Evolutionary conservation across 2,888 invertebrate species (phyloP), one percentile per base, ranked within the genome.

Genomic region (Coecobrya sp.): DNA sequence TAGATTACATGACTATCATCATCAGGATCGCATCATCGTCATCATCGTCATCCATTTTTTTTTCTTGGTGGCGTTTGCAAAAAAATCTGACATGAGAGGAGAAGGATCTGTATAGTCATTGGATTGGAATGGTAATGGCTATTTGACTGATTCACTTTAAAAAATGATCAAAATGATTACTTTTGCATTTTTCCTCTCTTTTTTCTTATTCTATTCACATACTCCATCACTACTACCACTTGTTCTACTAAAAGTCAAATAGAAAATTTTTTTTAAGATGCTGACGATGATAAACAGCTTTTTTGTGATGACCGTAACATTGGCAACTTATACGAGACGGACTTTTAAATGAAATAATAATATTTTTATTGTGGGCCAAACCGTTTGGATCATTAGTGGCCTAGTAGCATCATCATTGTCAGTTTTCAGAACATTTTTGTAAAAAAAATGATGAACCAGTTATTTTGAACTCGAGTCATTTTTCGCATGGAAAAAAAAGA

Each of bases 351-450:
- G 49, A 3, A 49, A 65, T 7, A 70, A 81, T 22, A 16, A 55
- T 25, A 30, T n/a, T 16, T 36, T 42, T 62, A 88, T 65, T 79
- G 4, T 27, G 0, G 65, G 65, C 11, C 25, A 59, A 82, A 88
- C 87, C 62, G 87, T 88, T 87, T 22, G 55, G 73, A 73, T 76
- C 86, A 87, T 87, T 87, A 87, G 76, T 87, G 76, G 55, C 76
- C 55, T 55, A 55, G 10, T 76, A 87, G n/a, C n/a, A n/a, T n/a
- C n/a, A n/a, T n/a, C n/a, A n/a, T n/a, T n/a, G n/a, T 87, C 86
- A 86, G 62, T 49, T 86, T 70, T 13, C 52, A 82, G 16, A n/a
- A n/a, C 13, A 30, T 55, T 82, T 82, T 3, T 82, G 5, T 7
- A 10, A 49, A 49, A 1, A 1, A 13, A n/a, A n/a, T 55, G 55